Base-by-base conservation (phyloP, 2,888 invertebrate species). In the Perdita meconis region DNA sequence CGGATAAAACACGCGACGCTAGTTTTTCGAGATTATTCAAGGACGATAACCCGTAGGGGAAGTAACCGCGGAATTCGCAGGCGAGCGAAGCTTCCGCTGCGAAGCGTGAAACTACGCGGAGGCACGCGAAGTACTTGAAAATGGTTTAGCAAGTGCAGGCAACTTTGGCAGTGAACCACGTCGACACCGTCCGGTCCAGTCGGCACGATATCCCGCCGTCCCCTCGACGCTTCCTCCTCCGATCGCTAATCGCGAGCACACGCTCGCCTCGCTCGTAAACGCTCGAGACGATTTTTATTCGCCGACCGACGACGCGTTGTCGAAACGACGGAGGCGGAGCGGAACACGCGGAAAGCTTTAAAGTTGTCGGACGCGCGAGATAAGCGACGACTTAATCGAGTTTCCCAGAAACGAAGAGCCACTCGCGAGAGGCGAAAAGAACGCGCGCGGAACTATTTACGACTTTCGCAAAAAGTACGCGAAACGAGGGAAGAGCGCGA, bases 71-170 rank as follows among this genome's bases (percentile, higher is more conserved):
- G 40, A 70, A 70, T 57, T 64, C n/a, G 34, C 34, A 34, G 56
- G 19, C 36, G 42, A 19, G 34, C 36, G 56, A 51, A 68, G 63
- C 12, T 36, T 50, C 38, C 50, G 80, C 63, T 55, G 66, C 65
- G 38, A 44, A 64, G 59, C 61, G 72, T 68, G 78, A 76, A 78
- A 81, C 61, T 70, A 64, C 70, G 61, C 67, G 68, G 59, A 67
- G 61, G 81, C 67, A 75, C 75, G 72, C 70, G 36, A 71, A 74
- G 57, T 60, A 26, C 65, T 61, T 67, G 59, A 65, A 53, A 78
- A 73, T 44, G 69, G 70, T 68, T 70, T 69, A 76, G 64, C 74
- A 72, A 77, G 70, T 65, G 42, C 60, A 42, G 53, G 42, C 47
- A 59, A 65, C 68, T 61, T 66, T 59, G 34, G 57, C 65, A 51